Evolutionary conservation across 2,888 invertebrate species (phyloP).

Genomic region (Brenthis daphne): DNA sequence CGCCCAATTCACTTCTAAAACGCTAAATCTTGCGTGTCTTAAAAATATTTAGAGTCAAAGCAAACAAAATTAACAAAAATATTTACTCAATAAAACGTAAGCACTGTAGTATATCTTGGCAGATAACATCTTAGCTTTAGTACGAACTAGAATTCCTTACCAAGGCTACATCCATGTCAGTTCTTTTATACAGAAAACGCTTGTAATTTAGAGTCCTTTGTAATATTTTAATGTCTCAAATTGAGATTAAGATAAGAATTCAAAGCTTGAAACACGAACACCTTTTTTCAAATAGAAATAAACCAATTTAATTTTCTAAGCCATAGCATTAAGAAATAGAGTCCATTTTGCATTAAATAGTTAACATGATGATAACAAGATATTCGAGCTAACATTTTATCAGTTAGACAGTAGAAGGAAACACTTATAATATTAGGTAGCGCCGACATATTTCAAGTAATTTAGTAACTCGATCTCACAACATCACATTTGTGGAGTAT

Average conservation of each 20-base stretch:
- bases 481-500: constrained; percentile 46
- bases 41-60: not conserved
- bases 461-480: constrained; percentile 44
- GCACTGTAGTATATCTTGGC: constrained; percentile 14
- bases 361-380: not conserved
- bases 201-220: constrained; percentile 3
- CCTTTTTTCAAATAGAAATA: not conserved
- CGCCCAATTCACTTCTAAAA: not conserved
- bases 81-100: constrained; percentile 16
- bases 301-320: not conserved
- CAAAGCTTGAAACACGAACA: constrained; percentile 1
- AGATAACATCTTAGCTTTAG: constrained; percentile 18
- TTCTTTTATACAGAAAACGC: constrained; percentile 14
- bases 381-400: constrained; percentile 3
- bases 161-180: constrained; percentile 8
- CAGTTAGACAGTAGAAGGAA: constrained; percentile 7
- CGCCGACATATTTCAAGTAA: constrained; percentile 42
- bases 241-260: constrained; percentile 17
- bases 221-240: constrained; percentile 22
- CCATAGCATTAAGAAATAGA: not conserved
- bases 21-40: constrained; percentile 1
- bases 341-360: not conserved
- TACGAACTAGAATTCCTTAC: constrained; percentile 17
- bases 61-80: constrained; percentile 15
- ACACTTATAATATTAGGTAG: constrained; percentile 35